Base-by-base conservation (phyloP, 92 coral and sea anemone genomes). In the Montipora capitata region DNA sequence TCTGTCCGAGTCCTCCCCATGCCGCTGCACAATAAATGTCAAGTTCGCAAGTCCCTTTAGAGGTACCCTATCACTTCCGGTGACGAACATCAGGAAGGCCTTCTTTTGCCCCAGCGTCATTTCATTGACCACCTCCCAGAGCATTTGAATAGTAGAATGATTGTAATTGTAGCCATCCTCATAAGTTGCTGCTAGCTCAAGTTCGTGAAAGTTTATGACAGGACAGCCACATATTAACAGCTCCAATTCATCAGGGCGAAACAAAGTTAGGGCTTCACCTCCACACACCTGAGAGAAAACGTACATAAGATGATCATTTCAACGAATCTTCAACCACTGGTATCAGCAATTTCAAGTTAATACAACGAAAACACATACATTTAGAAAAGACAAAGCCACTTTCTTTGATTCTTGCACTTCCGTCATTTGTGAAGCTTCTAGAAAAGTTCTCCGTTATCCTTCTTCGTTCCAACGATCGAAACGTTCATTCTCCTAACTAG, bases 1-100 rank as follows among this genome's bases (percentile, higher is more conserved):
- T 63, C 98, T 81, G 77, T 96, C 97, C 9, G 96, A 91, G 51
- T 92, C 99, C 39, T 83, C 92, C 0, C 99, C 99, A 35, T 96
- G 98, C 35, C 91, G 94, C 85, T 96, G 96, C 58, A 97, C 89
- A 18, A 94, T 93, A 68, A 97, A 96, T 0, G 99, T 96, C 72
- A 97, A 70, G 62, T 93, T 90, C 4, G 79, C 74, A 49, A 93
- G 75, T 17, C 96, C 96, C 68, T 96, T 96, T 9, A 97, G 90
- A 6, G 99, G 99, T 10, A 96, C 99, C 13, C 99, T 77, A 75
- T 97, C 99, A 86, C 99, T 97, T 3, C 98, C 99, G 4, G 99
- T 97, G 10, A 96, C 99, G 74, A 97, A 97, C 86, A 94, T 93
- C 16, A 97, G 94, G 44, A 97, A 76, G 35, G 95, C 96, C 82